Evolutionary conservation across 2,797 vertebrate genomes (phyloP).

Genomic region (Esox masquinongy): DNA sequence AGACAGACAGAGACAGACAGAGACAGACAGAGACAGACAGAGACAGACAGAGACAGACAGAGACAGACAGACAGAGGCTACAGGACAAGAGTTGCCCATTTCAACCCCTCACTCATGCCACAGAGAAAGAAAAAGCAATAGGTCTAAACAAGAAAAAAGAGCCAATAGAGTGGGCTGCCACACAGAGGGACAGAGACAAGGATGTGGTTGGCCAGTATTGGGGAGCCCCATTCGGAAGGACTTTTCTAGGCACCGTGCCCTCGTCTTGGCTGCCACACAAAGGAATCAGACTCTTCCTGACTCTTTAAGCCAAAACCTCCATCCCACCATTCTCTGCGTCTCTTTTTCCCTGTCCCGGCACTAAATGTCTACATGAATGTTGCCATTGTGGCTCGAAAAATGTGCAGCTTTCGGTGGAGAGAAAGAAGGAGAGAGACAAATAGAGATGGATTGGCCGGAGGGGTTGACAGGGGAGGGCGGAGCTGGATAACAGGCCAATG

Average conservation of each 20-base stretch:
- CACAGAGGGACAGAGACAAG: slow-evolving; percentile 23
- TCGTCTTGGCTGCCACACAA: slow-evolving; percentile 42
- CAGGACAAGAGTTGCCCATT: slow-evolving; percentile 20
- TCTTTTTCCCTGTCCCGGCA: slow-evolving; percentile 17
- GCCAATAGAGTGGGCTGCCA: slow-evolving; percentile 15
- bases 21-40: no score
- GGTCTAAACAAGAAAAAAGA: slow-evolving; percentile 3
- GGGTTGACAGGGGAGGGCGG: background rate
- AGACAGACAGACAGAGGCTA: no score
- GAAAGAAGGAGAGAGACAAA: slow-evolving; percentile 32
- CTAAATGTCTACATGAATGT: slow-evolving; percentile 44
- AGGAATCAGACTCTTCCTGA: slow-evolving; percentile 35
- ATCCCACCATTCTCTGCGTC: slow-evolving; percentile 25
- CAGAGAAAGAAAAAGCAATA: slow-evolving; percentile 11
- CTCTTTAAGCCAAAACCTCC: slow-evolving; percentile 20
- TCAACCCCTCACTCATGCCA: background rate
- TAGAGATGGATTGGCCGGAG: slow-evolving; percentile 24
- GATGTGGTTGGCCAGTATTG: slow-evolving; percentile 39
- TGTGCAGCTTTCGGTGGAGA: slow-evolving; percentile 15
- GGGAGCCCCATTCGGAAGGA: slow-evolving; percentile 38
- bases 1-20: no score
- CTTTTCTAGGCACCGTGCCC: slow-evolving; percentile 42
- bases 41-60: no score
- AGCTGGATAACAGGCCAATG: slow-evolving; percentile 15
- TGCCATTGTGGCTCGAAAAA: slow-evolving; percentile 22